Evolutionary conservation across 2,113 vertebrate genomes (phyloP), one percentile per base, ranked within the genome.

Genomic region (Monarcha castaneiventris): DNA sequence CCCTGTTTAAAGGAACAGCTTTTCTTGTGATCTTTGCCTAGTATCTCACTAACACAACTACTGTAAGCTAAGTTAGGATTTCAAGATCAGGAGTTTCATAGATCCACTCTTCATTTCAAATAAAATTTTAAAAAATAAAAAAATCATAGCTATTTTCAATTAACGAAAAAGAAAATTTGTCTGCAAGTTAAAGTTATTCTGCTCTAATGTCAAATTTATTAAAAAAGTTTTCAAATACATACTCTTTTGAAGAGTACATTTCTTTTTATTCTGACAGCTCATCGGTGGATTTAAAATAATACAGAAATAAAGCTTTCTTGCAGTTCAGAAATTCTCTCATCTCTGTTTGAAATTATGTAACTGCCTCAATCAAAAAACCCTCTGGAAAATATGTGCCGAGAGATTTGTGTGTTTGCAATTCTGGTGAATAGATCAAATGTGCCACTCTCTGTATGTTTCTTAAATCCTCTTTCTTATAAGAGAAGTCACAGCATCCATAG

Each of bases 381-480:
- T 71, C 51, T 78, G 72, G 44, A 95, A 96, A 95, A 89, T 48
- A 80, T 1, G 1, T 93, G 68, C 23, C 41, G 58, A 76, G 73
- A 62, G 66, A 89, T 93, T 48, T 91, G n/a, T 73, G 39, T 75
- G 32, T 73, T 94, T 89, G 78, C 43, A 81, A 2, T 78, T 96
- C 61, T 93, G n/a, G 32, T 93, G 39, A 87, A 87, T 16, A 96
- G 49, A 96, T 93, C 56, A 76, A 84, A 94, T 72, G 61, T 84
- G 41, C 23, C n/a, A 43, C 33, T 89, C 16, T 76, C 43, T 74
- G 9, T 62, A 49, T 74, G 30, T 71, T 87, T 91, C 58, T 83
- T 84, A 94, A 84, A 67, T 76, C 77, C 83, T 80, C 39, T 73
- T 91, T 91, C 56, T 87, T 81, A 67, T 35, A 81, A 11, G 29